Evolutionary conservation across 2,113 vertebrate species (phyloP).

Genomic region (Diglossa brunneiventris): DNA sequence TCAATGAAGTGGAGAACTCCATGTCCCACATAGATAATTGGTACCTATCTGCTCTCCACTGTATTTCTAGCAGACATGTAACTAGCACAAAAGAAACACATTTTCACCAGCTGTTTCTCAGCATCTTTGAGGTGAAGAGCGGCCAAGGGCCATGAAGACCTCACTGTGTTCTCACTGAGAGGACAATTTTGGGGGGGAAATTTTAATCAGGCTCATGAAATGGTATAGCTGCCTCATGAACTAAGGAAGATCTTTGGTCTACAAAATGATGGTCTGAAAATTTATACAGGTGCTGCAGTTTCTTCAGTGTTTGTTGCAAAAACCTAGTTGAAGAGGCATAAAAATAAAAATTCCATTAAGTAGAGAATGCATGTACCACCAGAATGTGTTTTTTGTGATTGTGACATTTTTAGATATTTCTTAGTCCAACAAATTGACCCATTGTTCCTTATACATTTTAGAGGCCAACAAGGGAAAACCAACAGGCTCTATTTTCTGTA

Average conservation of each 20-base stretch:
- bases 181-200: rapidly evolving
- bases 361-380: rapidly evolving
- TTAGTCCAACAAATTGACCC: neutral
- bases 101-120: neutral
- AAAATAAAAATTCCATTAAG: neutral
- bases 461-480: neutral
- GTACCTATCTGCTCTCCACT: neutral
- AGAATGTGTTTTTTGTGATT: neutral
- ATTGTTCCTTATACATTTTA: neutral
- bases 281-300: neutral
- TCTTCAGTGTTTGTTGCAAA: neutral
- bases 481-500: neutral
- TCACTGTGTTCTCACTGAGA: neutral
- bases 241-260: neutral
- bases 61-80: neutral
- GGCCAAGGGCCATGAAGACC: neutral
- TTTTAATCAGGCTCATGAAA: neutral
- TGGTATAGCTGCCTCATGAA: neutral
- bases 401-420: neutral
- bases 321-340: neutral
- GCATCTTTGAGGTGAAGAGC: neutral
- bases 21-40: neutral
- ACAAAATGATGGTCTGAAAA: neutral
- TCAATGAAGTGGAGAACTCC: neutral
- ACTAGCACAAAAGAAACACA: neutral